A percentile compares a stretch with the other conserved stretches of the same genome.
Conservation (phyloP, 2,888 invertebrate species). For the Dichetophora obliterata region DNA sequence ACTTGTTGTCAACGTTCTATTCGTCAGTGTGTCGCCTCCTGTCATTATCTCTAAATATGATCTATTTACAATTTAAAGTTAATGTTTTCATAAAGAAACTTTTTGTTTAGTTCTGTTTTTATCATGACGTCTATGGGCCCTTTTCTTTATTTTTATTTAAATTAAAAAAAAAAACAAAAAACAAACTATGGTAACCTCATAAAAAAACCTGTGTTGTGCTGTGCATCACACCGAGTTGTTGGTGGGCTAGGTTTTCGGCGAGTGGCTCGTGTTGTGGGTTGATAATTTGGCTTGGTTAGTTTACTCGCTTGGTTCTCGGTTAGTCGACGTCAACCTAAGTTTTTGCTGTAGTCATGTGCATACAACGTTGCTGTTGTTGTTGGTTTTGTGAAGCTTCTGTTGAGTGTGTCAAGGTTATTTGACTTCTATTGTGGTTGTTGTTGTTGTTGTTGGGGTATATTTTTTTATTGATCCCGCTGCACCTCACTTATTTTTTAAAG, state of each 20-base stretch:
- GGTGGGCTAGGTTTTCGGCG: neutral
- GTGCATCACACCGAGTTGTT: neutral
- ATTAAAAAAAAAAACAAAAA: too few species aligned
- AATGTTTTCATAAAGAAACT: neutral
- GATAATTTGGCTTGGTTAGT: conserved; percentile 14
- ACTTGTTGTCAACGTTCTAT: neutral
- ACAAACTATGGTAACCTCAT: neutral
- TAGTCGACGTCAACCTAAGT: neutral
- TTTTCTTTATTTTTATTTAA: too few species aligned
- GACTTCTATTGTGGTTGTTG: conserved; percentile 27
- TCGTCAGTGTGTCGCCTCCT: neutral
- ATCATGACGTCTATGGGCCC: neutral
- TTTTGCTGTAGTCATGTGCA: conserved; percentile 8
- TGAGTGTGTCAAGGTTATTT: conserved; percentile 41
- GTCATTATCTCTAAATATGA: neutral
- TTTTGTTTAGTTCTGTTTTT: neutral
- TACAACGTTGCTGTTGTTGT: neutral
- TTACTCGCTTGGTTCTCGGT: conserved; percentile 6
- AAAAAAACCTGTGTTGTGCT: neutral
- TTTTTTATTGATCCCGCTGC: neutral
- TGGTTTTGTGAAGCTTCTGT: conserved; percentile 18
- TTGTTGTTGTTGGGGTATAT: conserved; percentile 12
- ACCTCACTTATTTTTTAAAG: neutral
- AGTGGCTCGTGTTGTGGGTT: conserved; percentile 18
- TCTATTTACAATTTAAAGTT: neutral